Base-by-base conservation (phyloP, 2,113 vertebrate genomes). In the Passer montanus region DNA sequence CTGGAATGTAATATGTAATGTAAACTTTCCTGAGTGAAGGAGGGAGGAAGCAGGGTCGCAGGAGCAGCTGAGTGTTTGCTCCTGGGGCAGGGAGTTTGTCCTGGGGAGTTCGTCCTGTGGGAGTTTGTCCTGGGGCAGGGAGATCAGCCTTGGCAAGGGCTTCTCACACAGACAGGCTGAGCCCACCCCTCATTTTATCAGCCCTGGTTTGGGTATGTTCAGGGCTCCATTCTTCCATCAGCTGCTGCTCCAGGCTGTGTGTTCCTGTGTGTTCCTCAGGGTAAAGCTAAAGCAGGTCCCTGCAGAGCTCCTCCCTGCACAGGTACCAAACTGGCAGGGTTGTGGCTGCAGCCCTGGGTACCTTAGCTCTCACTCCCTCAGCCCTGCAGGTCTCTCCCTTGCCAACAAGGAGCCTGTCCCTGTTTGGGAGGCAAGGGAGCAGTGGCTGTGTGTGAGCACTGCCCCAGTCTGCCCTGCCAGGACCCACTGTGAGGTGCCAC, bases 91-190 rank as follows among this genome's bases (percentile, higher is more conserved):
- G 35, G 35, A 37, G 35, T 37, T 37, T 37, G 35, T 37, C 35
- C 35, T 37, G 35, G 35, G 35, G 35, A 37, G 35, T 37, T 37
- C 8, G 35, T 37, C 35, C 78, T 46, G 22, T 1, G 2, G 19
- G 19, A 56, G 35, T 63, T 84, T 0, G 0, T 80, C 68, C 53
- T 17, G 30, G 35, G 0, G 0, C 46, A 26, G 33, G 49, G 19
- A 39, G 6, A 24, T 11, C 33, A 52, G 35, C 56, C 37, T 41
- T 31, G 35, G 24, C 21, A 27, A 15, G 39, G 7, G 20, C n/a
- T 70, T 20, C 23, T 26, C 66, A 37, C 9, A 7, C 0, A 0
- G 60, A 9, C 0, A 1, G 49, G 33, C 46, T 50, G 58, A 84
- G 58, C 81, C 67, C 1, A 2, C 7, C 39, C 17, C 43, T 85